Evolutionary conservation across 2,113 vertebrate species (phyloP), one percentile per base, ranked within the genome.

Genomic region (Acanthisitta chloris): DNA sequence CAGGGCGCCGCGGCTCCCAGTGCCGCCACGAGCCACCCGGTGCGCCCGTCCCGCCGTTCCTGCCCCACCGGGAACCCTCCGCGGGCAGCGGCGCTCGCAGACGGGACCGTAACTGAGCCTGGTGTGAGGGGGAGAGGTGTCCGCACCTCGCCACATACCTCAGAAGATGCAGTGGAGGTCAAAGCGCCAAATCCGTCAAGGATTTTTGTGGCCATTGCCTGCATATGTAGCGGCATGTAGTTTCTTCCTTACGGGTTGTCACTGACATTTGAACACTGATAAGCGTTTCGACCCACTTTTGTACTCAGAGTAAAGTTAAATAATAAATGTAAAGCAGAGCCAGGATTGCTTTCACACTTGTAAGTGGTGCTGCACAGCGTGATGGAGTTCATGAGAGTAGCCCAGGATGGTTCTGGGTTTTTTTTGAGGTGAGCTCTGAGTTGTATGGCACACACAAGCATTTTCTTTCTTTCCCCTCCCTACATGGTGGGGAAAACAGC

Each of bases 401-500:
- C 42, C 31, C 19, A 15, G 6, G n/a, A 8, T 29, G 13, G 17
- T 26, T 49, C 29, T 2, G 9, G 16, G 23, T 11, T 54, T 58
- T 66, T 66, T 51, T 38, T 70, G 55, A 19, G 14, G 43, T 58
- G 64, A 74, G 14, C 59, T 26, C 42, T 42, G 46, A 45, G 12
- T 77, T 92, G 42, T 21, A 42, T 42, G 80, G 25, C 45, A 28
- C 45, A 8, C 59, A 51, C 4, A 64, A 58, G 52, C 34, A 29
- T 36, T 54, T 48, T 31, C 10, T n/a, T n/a, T n/a, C n/a, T n/a
- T n/a, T n/a, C n/a, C n/a, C n/a, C n/a, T n/a, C n/a, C n/a, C n/a
- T 46, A 0, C 29, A 31, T 8, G 16, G 14, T 12, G 19, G 10
- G 25, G 24, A 15, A 51, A 42, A 31, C 0, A 0, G 14, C 29